Percentiles rank a stretch among this genome's conserved stretches.
Conservation (phyloP, 1,140 invertebrate genomes). For the Triops cancriformis region DNA sequence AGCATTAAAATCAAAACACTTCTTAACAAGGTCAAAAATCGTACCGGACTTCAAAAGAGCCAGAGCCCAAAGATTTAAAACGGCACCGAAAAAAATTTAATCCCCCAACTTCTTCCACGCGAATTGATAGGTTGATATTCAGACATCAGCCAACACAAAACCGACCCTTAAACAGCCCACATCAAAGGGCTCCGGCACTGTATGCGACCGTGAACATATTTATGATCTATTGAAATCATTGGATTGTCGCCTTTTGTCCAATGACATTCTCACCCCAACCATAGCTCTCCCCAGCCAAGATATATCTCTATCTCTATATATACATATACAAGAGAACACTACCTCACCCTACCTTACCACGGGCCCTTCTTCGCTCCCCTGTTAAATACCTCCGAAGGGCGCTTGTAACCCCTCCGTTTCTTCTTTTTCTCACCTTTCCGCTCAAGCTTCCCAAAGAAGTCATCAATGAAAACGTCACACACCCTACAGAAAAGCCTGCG, state of each 20-base stretch:
- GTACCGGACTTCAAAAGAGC: no score
- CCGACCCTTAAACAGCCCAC: not conserved
- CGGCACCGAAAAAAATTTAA: not conserved
- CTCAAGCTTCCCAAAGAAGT: not conserved
- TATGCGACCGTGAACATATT: not conserved
- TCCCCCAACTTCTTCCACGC: not conserved
- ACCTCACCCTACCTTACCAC: not conserved
- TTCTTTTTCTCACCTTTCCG: not conserved
- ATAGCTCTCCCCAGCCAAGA: not conserved
- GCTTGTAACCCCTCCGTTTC: not conserved
- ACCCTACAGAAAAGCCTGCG: not conserved
- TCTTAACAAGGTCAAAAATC: no score
- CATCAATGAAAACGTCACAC: constrained; percentile 6
- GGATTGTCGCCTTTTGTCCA: constrained; percentile 4
- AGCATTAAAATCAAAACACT: no score
- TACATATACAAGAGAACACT: no score
- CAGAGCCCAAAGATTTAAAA: not conserved
- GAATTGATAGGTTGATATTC: not conserved
- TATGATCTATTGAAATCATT: constrained; percentile 11
- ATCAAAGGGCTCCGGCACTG: not conserved
- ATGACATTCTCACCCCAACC: not conserved
- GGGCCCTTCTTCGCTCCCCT: not conserved
- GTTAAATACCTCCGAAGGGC: not conserved
- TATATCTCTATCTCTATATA: not conserved
- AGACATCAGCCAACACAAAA: not conserved